Evolutionary conservation across 2,113 vertebrate genomes (phyloP), one percentile per base, ranked within the genome.

Genomic region (Tyto alba): DNA sequence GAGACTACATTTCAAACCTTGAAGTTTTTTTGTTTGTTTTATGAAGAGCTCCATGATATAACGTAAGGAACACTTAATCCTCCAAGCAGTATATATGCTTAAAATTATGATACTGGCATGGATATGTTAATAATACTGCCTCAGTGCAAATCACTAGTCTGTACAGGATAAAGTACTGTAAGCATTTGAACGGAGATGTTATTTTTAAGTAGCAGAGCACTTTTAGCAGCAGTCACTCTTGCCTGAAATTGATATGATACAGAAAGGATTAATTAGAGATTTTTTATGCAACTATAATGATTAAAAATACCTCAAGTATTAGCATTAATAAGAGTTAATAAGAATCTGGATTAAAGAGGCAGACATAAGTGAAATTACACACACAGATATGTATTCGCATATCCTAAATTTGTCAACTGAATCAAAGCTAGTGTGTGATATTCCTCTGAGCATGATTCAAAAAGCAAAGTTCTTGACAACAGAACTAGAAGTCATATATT

Each of bases 11-110:
- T 71, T 89, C 95, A 92, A 89, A 91, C 34, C 68, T 86, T 85
- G 73, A 90, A 34, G 60, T 77, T 80, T 73, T 77, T 80, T 92
- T 91, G 59, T 94, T 67, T 93, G 76, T 95, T 94, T 95, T 52
- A 95, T 27, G n/a, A 94, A 90, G 25, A 66, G 25, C 6, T 90
- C 29, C 38, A 25, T 15, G 18, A 83, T 64, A 85, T 14, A 86
- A 64, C 48, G 41, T 41, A 82, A 68, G 36, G 86, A 95, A 90
- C 59, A 74, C 71, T 88, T 82, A 91, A 90, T 75, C 52, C 75
- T 88, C 63, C 59, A 83, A 66, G 67, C n/a, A 59, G 80, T 47
- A 34, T 67, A 43, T 55, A 76, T 30, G 43, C 29, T 77, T 66
- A 83, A 47, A 88, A 80, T 30, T 36, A 75, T 26, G 30, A 60